Conservation (phyloP, 2,113 vertebrate species). For the Meleagris gallopavo region DNA sequence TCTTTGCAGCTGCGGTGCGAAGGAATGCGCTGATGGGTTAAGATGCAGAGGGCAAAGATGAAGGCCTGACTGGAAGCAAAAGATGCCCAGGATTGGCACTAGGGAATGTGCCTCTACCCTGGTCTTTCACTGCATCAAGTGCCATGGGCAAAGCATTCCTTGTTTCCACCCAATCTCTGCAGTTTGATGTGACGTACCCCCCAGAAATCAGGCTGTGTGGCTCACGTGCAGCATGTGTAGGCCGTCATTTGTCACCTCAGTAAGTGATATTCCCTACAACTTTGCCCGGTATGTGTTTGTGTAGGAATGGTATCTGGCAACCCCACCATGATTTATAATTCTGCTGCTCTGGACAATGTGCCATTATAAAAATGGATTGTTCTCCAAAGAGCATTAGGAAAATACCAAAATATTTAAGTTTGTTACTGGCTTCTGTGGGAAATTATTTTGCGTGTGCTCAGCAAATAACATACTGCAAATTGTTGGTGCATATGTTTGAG, state of each 20-base stretch:
- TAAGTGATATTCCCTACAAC: background rate
- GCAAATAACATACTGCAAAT: background rate
- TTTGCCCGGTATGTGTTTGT: fast-evolving
- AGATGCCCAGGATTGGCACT: fast-evolving
- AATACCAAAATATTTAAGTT: background rate
- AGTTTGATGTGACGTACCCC: background rate
- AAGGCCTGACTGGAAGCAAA: background rate
- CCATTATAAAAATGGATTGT: background rate
- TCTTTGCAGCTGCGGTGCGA: fast-evolving
- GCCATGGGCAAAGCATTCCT: background rate
- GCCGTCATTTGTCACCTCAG: fast-evolving
- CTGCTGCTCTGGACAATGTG: background rate
- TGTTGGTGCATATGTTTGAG: background rate
- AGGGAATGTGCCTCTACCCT: background rate
- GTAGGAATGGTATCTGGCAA: background rate
- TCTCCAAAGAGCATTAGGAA: background rate
- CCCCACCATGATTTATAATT: fast-evolving
- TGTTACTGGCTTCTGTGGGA: background rate
- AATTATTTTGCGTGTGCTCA: fast-evolving
- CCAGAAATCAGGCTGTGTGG: background rate
- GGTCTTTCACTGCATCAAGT: background rate
- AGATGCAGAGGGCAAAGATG: fast-evolving
- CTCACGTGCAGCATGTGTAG: background rate
- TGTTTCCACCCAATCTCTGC: background rate
- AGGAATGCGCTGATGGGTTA: background rate